Conservation (phyloP, 2,797 vertebrate genomes). For the Arrhamphus sclerolepis region DNA sequence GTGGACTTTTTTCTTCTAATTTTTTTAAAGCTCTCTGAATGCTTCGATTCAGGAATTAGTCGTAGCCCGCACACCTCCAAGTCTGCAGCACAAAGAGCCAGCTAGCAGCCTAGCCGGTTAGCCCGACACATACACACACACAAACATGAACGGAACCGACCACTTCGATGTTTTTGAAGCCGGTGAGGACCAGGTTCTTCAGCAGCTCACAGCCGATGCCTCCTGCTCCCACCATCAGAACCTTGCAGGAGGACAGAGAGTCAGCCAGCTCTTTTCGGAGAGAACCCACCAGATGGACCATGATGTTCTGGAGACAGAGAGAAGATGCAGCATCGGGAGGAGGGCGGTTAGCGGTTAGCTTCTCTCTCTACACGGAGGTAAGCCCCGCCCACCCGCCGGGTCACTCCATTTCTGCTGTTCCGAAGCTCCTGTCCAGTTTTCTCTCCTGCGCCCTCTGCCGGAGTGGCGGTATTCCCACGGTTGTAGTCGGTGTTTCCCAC, state of each 20-base stretch:
- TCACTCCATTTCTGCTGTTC: slow-evolving; percentile 1
- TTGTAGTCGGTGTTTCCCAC: too few relatives aligned
- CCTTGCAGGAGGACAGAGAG: slow-evolving; percentile 85
- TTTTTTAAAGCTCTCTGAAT: not conserved
- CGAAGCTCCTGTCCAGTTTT: too few relatives aligned
- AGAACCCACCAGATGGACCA: slow-evolving; percentile 87
- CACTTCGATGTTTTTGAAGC: slow-evolving; percentile 94
- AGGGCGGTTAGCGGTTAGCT: slow-evolving; percentile 46
- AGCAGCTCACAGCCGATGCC: slow-evolving; percentile 97
- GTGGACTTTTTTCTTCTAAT: not conserved
- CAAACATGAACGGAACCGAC: slow-evolving; percentile 76
- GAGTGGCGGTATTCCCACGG: too few relatives aligned
- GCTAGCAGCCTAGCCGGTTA: slow-evolving; percentile 42
- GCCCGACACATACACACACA: slow-evolving; percentile 35
- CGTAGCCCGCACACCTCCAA: slow-evolving; percentile 12
- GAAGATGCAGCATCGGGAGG: slow-evolving; percentile 36
- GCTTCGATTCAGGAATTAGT: slow-evolving; percentile 9
- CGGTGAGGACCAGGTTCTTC: slow-evolving; percentile 95
- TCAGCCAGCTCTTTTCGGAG: slow-evolving; percentile 89
- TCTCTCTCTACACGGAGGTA: slow-evolving; percentile 13
- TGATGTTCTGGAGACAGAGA: slow-evolving; percentile 64
- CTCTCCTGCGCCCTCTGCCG: not conserved
- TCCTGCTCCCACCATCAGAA: slow-evolving; percentile 94
- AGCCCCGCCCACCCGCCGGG: slow-evolving; percentile 37
- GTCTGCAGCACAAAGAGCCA: slow-evolving; percentile 60